Base-by-base conservation (phyloP, 2,797 vertebrate species). In the Notoglanidium macrostoma region DNA sequence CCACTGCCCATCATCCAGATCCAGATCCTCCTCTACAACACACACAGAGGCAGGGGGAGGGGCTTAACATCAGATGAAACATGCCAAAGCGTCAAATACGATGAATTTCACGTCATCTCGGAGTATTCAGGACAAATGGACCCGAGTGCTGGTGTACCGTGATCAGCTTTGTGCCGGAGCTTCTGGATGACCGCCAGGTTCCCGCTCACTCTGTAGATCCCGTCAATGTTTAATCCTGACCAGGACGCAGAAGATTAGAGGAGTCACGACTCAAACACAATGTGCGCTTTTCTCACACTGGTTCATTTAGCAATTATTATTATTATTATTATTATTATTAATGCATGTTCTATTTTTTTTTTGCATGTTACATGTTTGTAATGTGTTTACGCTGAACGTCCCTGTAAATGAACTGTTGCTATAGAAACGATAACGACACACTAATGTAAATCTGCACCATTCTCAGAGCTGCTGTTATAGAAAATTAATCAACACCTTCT, bases 181-280 rank as follows among this genome's bases (percentile, higher is more conserved):
- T 93, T 98, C 95, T 99, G 98, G 92, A 98, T 97, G 86, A 97
- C 96, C 14, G 98, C 97, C 91, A 99, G 91, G 93, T 99, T 99
- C 29, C 98, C 98, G 0, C 96, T 98, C 87, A 98, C 97, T 87
- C 98, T 94, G 93, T 99, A 99, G 81, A 99, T 95, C n/a, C 98
- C 98, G 0, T 99, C 98, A 0, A 97, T 95, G 85, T 97, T 95
- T 91, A 99, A 92, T 86, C 98, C 98, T 96, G 89, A 35, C 46
- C 14, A 59, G 23, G 12, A 49, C 1, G 49, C 5, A 0, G 5
- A 19, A 17, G 26, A 5, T 63, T 49, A 65, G 14, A 17, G 17
- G 17, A 82, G 40, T 49, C 32, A 49, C 4, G 57, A 12, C 4
- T 40, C 19, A 57, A 44, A 65, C 10, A 44, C 35, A 81, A 59